Percentiles rank a stretch among this genome's conserved stretches.
Evolutionary conservation across 2,797 vertebrate genomes (phyloP).

Genomic region (Tokudaia muenninki): DNA sequence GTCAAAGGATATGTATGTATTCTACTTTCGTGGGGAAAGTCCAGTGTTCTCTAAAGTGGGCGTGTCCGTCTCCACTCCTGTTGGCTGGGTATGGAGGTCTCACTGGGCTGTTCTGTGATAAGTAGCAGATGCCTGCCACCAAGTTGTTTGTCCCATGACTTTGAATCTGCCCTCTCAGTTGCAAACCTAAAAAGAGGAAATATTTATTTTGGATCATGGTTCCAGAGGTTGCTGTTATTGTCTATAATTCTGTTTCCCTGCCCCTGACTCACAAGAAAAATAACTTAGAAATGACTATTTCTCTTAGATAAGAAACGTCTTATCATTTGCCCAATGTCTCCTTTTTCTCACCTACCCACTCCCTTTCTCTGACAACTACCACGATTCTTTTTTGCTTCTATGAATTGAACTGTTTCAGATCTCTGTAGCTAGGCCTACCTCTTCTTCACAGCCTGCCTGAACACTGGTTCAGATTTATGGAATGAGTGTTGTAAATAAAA

Average conservation of each 20-base stretch:
- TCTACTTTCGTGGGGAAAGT: background rate
- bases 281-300: background rate
- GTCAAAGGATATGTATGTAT: background rate
- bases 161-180: background rate
- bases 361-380: background rate
- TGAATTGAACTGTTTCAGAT: background rate
- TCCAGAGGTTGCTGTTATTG: background rate
- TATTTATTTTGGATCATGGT: background rate
- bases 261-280: background rate
- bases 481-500: background rate
- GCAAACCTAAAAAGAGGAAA: background rate
- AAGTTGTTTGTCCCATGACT: background rate
- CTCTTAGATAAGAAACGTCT: background rate
- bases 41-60: background rate
- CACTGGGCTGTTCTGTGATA: background rate
- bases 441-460: background rate
- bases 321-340: background rate
- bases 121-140: background rate
- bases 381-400: background rate
- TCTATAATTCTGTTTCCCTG: background rate
- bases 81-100: background rate
- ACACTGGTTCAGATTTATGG: background rate
- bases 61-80: background rate
- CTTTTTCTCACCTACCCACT: background rate
- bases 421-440: background rate